Evolutionary conservation across 2,113 vertebrate species (phyloP).

Genomic region (Nansenia antarctica): DNA sequence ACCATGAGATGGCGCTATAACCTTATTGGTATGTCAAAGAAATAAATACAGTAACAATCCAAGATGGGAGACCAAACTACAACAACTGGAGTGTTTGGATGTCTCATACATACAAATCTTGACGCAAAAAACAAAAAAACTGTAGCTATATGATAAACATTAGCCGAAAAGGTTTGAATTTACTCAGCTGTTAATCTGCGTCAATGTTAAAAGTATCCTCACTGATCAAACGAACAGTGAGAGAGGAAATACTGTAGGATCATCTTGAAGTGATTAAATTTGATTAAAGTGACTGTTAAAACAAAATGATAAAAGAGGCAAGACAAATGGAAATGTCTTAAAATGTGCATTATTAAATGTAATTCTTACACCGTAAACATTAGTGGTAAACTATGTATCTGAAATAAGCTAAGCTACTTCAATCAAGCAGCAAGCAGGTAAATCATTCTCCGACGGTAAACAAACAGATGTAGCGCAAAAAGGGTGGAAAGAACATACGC

Average conservation of each 20-base stretch:
- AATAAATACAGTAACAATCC: background rate
- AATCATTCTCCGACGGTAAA: background rate
- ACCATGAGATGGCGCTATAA: slow-evolving; percentile 30
- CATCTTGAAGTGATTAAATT: background rate
- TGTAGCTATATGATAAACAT: background rate
- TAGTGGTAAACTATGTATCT: background rate
- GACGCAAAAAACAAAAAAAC: background rate
- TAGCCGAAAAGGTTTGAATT: background rate
- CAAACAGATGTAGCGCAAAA: background rate
- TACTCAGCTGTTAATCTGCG: background rate
- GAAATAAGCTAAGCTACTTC: background rate
- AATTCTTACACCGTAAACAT: background rate
- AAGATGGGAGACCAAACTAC: too few species aligned
- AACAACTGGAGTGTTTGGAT: too few species aligned
- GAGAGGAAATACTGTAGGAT: background rate
- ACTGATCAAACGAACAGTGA: background rate
- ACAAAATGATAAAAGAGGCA: background rate
- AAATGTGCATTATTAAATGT: background rate
- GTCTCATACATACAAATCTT: background rate
- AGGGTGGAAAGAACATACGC: background rate
- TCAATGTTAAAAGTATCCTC: background rate
- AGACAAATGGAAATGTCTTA: background rate
- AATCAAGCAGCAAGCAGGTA: background rate
- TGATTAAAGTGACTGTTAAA: background rate
- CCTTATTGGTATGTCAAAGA: background rate